Evolutionary conservation across 2,797 vertebrate species (phyloP).

Genomic region (Sebastes wilsoni): DNA sequence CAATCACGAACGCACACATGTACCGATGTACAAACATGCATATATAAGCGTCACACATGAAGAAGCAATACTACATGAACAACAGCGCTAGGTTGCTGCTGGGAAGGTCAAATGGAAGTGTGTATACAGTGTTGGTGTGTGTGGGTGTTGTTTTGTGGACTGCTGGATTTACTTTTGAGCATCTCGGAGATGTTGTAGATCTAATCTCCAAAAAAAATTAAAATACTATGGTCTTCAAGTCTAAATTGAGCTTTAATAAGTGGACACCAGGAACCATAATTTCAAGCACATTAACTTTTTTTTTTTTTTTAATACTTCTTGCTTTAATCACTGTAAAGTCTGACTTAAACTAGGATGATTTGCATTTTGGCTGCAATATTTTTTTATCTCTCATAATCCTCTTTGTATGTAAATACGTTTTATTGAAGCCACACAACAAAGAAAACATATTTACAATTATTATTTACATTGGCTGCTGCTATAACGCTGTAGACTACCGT

Average conservation of each 20-base stretch:
- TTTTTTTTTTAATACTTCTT: not conserved
- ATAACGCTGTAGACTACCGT: not conserved
- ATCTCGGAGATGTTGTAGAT: not conserved
- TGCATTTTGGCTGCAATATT: constrained; percentile 23
- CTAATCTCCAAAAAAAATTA: not conserved
- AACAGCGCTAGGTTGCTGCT: not conserved
- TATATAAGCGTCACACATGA: constrained; percentile 2
- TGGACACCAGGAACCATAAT: not conserved
- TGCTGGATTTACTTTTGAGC: constrained; percentile 3
- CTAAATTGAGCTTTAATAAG: not conserved
- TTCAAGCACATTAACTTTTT: constrained; percentile 13
- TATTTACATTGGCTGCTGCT: constrained; percentile 25
- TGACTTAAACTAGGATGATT: constrained; percentile 15
- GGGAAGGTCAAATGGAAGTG: constrained; percentile 21
- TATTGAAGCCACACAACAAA: constrained; percentile 14
- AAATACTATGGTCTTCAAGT: not conserved
- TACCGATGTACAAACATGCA: constrained; percentile 21
- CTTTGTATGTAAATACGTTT: constrained; percentile 56
- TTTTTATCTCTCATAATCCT: constrained; percentile 38
- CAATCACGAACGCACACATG: constrained; percentile 2
- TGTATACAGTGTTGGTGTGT: not conserved
- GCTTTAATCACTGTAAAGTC: constrained; percentile 4
- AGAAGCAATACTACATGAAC: not conserved
- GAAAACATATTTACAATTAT: constrained; percentile 20
- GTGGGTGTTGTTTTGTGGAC: not conserved